phyloP scores from a whole-genome alignment of 2,888 invertebrate species.

The Cheilosia soror region DNA sequence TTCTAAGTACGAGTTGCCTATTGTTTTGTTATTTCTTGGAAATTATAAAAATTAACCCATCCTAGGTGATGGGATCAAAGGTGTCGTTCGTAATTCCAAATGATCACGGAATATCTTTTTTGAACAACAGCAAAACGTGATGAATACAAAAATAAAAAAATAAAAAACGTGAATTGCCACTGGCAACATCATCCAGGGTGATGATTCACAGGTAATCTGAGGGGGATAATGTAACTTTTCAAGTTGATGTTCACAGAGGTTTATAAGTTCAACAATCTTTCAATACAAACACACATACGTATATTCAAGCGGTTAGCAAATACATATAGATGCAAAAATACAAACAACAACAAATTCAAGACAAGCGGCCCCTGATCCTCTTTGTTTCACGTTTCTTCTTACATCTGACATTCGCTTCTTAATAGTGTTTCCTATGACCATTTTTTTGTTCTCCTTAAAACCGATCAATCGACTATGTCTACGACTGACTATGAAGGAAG shows the following conservation, averaged over 20 bases:
- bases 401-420: slow-evolving; percentile 31
- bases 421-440: slow-evolving; percentile 8
- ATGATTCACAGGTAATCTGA: slow-evolving; percentile 20
- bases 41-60: slow-evolving; percentile 38
- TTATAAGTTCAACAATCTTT: slow-evolving; percentile 28
- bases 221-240: neutral
- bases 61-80: slow-evolving; percentile 22
- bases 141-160: slow-evolving; percentile 3
- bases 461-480: slow-evolving; percentile 43
- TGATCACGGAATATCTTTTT: neutral
- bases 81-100: slow-evolving; percentile 46
- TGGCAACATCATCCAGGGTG: slow-evolving; percentile 7
- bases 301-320: neutral
- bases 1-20: neutral
- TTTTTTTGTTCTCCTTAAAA: slow-evolving; percentile 13
- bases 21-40: slow-evolving; percentile 28
- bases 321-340: neutral
- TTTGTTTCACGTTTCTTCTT: slow-evolving; percentile 12
- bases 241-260: neutral
- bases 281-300: neutral
- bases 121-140: slow-evolving; percentile 30
- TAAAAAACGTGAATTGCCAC: neutral
- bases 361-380: slow-evolving; percentile 28
- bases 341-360: slow-evolving; percentile 9
- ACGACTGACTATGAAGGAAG: slow-evolving; percentile 9